Evolutionary conservation across 2,797 vertebrate genomes (phyloP).

Genomic region (Chaenodraco wilsoni): DNA sequence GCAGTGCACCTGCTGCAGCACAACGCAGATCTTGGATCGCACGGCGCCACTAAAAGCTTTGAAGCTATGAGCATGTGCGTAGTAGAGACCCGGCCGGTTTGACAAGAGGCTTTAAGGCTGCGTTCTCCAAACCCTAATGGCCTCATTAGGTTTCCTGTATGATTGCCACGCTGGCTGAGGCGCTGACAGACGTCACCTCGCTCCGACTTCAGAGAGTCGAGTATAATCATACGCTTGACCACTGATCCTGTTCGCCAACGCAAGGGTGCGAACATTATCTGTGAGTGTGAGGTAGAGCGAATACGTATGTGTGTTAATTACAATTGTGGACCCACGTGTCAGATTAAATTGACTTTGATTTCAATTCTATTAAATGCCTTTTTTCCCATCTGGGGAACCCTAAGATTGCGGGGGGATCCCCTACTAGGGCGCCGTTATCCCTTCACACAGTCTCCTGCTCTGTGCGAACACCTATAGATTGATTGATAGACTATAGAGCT

Average conservation of each 20-base stretch:
- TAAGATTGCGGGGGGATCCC: background rate
- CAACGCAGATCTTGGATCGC: slow-evolving; percentile 29
- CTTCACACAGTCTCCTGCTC: background rate
- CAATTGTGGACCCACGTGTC: slow-evolving; percentile 59
- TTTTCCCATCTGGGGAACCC: slow-evolving; percentile 6
- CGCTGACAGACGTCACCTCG: slow-evolving; percentile 44
- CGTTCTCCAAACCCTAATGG: slow-evolving; percentile 62
- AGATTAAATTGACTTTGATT: slow-evolving; percentile 67
- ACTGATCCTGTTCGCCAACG: slow-evolving; percentile 64
- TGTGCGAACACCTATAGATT: slow-evolving; percentile 25
- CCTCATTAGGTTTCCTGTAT: slow-evolving; percentile 69
- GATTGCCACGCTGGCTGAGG: slow-evolving; percentile 50
- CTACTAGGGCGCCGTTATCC: background rate
- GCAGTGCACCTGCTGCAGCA: slow-evolving; percentile 51
- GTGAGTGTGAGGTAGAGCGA: slow-evolving; percentile 14
- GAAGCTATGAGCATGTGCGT: slow-evolving; percentile 32
- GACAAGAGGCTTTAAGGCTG: slow-evolving; percentile 54
- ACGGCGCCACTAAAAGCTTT: slow-evolving; percentile 63
- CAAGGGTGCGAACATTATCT: slow-evolving; percentile 57
- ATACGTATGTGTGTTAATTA: slow-evolving; percentile 60
- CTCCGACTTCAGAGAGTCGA: slow-evolving; percentile 57
- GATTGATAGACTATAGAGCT: slow-evolving; percentile 29
- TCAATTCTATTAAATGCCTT: slow-evolving; percentile 59
- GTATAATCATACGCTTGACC: slow-evolving; percentile 75
- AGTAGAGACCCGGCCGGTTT: slow-evolving; percentile 34